These are phyloP conservation scores for Protobothrops mucrosquamatus DNA, from an alignment of 2,113 vertebrate species.

Conservation along the genomic window DNA sequence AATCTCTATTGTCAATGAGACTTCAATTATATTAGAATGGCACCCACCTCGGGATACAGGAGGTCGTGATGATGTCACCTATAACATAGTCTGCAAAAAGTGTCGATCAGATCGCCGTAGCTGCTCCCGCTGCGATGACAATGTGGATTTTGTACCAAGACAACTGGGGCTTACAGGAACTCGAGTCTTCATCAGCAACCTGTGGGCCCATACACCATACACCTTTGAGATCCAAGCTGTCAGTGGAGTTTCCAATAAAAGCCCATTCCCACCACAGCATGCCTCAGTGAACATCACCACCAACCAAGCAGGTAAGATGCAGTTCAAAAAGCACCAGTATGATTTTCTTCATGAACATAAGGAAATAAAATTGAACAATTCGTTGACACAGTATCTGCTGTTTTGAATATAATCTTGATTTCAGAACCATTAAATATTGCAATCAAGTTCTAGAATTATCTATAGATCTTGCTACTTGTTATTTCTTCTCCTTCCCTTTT, in stretches of 20 bases:
- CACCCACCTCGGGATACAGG: conserved; percentile 90
- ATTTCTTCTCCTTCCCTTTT: neutral
- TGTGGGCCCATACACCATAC: conserved; percentile 93
- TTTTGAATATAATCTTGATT: neutral
- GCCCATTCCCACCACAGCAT: conserved; percentile 91
- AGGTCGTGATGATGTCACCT: conserved; percentile 88
- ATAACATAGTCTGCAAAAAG: conserved; percentile 97
- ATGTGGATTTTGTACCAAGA: conserved; percentile 91
- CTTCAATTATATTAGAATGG: conserved; percentile 96
- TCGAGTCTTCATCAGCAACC: conserved; percentile 93
- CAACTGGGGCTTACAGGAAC: conserved; percentile 91
- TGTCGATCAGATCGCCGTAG: conserved; percentile 85
- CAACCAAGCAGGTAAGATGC: conserved; percentile 91
- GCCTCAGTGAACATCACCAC: conserved; percentile 97
- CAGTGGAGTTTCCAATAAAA: conserved; percentile 93
- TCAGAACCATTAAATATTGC: neutral
- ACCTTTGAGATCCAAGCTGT: conserved; percentile 97
- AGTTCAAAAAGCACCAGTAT: neutral
- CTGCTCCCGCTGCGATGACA: conserved; percentile 95
- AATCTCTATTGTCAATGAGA: conserved; percentile 96
- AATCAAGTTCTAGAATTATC: neutral
- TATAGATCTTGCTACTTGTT: neutral
- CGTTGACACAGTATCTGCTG: neutral
- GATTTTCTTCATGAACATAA: neutral
- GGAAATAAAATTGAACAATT: neutral